These are phyloP conservation scores for Drosophila orena DNA, from an alignment of 1,140 invertebrate species.

Conservation along the genomic window DNA sequence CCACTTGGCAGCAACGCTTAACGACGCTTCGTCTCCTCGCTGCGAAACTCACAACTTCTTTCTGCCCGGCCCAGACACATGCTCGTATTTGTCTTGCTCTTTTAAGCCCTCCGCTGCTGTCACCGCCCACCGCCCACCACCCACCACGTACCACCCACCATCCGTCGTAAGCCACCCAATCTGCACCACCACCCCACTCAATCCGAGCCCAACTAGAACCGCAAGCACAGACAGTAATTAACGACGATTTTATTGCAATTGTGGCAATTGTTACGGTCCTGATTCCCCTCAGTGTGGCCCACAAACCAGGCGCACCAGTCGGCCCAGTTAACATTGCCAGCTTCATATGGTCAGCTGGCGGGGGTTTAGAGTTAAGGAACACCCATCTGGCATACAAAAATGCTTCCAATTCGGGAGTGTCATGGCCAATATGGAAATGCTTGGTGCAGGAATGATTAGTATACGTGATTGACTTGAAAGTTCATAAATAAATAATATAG, in stretches of 20 bases:
- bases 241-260: conserved; percentile 85
- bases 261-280: conserved; percentile 84
- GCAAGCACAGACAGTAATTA: conserved; percentile 83
- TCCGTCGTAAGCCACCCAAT: background rate
- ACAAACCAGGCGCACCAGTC: conserved; percentile 7
- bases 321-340: conserved; percentile 1
- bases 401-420: background rate
- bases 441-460: background rate
- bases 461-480: background rate
- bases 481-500: too few species aligned
- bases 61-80: conserved; percentile 49
- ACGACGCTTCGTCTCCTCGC: conserved; percentile 58
- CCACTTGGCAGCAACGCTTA: conserved; percentile 81
- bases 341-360: conserved; percentile 4
- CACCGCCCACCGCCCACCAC: conserved; percentile 5
- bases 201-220: conserved; percentile 51
- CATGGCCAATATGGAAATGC: background rate
- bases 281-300: conserved; percentile 49
- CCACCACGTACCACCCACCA: too few species aligned
- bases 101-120: conserved; percentile 61
- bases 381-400: background rate
- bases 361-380: background rate
- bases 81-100: conserved; percentile 78
- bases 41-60: conserved; percentile 48
- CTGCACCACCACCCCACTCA: conserved; percentile 19